Conservation (phyloP, 2,888 invertebrate species). For the Anthophora plumipes region DNA sequence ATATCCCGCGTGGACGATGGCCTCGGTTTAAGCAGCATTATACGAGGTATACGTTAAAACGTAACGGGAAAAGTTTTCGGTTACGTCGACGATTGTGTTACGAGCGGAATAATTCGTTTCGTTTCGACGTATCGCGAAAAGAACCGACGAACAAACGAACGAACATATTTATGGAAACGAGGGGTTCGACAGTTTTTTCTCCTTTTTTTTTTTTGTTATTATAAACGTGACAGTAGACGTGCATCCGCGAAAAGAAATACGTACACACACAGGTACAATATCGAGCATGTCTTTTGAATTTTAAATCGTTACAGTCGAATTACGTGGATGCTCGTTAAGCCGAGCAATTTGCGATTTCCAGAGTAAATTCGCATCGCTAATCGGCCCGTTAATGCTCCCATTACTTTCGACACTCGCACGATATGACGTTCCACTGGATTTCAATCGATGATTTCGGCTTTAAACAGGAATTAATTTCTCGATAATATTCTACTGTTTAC, state of each 20-base stretch:
- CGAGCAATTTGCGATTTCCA: conserved; percentile 21
- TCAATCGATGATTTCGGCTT: conserved; percentile 9
- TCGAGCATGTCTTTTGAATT: conserved; percentile 30
- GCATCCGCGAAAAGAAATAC: background rate
- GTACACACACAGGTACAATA: background rate
- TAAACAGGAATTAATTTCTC: conserved; percentile 3
- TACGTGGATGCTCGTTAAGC: conserved; percentile 20
- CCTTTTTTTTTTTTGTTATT: background rate
- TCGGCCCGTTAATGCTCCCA: conserved; percentile 19
- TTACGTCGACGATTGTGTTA: conserved; percentile 27
- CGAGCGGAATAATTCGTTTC: conserved; percentile 57
- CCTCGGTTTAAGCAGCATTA: conserved; percentile 56
- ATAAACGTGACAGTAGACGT: background rate
- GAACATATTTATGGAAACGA: conserved; percentile 10
- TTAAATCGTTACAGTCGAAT: conserved; percentile 20
- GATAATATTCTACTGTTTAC: background rate
- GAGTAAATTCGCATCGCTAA: conserved; percentile 31
- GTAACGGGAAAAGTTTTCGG: conserved; percentile 53
- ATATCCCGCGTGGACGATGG: conserved; percentile 51
- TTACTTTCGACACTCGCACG: conserved; percentile 21
- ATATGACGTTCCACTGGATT: background rate
- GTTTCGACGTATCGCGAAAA: conserved; percentile 43
- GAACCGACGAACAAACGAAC: conserved; percentile 27
- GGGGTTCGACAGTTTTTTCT: background rate
- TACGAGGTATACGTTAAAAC: conserved; percentile 51